phyloP scores from a whole-genome alignment of 2,888 invertebrate genomes.

The Tiphia femorata region DNA sequence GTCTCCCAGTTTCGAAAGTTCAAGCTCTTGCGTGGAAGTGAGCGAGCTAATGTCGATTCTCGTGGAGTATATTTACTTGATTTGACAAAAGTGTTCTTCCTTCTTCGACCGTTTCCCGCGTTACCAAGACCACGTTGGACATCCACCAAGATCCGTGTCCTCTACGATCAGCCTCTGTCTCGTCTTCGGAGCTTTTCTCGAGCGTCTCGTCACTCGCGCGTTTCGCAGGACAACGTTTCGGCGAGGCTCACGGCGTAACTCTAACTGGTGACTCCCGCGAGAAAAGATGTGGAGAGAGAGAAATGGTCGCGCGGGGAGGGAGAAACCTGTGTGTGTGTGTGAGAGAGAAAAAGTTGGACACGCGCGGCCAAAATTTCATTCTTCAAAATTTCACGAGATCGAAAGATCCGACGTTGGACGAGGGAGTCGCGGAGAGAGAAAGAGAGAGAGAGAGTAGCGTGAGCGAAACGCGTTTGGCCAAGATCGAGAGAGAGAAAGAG shows the following conservation, averaged over 20 bases:
- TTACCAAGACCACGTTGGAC: too few relatives aligned
- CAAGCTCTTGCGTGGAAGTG: too few relatives aligned
- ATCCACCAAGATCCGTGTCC: too few relatives aligned
- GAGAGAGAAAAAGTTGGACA: neutral
- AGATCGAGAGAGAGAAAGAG: neutral
- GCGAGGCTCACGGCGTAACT: neutral
- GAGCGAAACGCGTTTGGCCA: too few relatives aligned
- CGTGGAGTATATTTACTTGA: too few relatives aligned
- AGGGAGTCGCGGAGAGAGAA: neutral
- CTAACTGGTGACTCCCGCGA: neutral
- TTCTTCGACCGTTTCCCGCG: too few relatives aligned
- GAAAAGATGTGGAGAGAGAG: neutral
- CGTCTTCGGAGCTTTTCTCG: neutral
- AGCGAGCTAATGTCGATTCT: too few relatives aligned
- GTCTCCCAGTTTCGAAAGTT: too few relatives aligned
- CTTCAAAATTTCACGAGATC: conserved; percentile 43
- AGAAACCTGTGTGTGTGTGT: neutral
- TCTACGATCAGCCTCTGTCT: neutral
- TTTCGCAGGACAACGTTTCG: neutral
- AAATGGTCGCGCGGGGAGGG: neutral
- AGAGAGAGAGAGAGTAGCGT: neutral
- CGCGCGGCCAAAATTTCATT: conserved; percentile 34
- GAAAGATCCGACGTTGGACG: conserved; percentile 27
- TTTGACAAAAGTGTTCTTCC: too few relatives aligned
- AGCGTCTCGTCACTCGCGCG: neutral